These are phyloP conservation scores for Thaumetopoea pityocampa DNA, from an alignment of 1,140 invertebrate genomes.

Conservation along the genomic window DNA sequence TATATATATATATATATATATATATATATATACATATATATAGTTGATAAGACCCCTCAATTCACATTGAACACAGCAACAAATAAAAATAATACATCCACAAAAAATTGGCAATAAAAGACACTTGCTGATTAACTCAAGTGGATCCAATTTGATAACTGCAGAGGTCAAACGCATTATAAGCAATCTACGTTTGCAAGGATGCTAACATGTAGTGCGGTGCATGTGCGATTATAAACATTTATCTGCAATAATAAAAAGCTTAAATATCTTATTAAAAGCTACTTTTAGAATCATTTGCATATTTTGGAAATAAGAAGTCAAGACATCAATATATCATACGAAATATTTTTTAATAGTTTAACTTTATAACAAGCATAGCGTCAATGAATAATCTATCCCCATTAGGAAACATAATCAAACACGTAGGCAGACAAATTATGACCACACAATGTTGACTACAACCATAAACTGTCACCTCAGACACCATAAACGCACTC, in stretches of 20 bases:
- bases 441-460: conserved; percentile 8
- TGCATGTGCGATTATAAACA: background rate
- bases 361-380: too few relatives aligned
- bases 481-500: conserved; percentile 12
- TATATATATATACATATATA: too few relatives aligned
- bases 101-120: too few relatives aligned
- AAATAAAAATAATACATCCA: too few relatives aligned
- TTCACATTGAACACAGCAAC: too few relatives aligned
- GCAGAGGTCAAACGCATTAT: conserved; percentile 35
- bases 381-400: background rate
- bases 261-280: too few relatives aligned
- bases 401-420: background rate
- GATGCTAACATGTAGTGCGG: conserved; percentile 1
- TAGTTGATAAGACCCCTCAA: too few relatives aligned
- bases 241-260: background rate
- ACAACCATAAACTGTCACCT: conserved; percentile 12
- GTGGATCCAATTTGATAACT: conserved; percentile 35
- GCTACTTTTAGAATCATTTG: too few relatives aligned
- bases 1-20: too few relatives aligned
- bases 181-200: conserved; percentile 18
- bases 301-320: too few relatives aligned
- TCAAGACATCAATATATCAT: too few relatives aligned
- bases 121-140: conserved; percentile 25
- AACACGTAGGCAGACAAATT: background rate
- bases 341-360: too few relatives aligned